Conservation (phyloP, 2,888 invertebrate genomes). For the Oegoconia quadripuncta region DNA sequence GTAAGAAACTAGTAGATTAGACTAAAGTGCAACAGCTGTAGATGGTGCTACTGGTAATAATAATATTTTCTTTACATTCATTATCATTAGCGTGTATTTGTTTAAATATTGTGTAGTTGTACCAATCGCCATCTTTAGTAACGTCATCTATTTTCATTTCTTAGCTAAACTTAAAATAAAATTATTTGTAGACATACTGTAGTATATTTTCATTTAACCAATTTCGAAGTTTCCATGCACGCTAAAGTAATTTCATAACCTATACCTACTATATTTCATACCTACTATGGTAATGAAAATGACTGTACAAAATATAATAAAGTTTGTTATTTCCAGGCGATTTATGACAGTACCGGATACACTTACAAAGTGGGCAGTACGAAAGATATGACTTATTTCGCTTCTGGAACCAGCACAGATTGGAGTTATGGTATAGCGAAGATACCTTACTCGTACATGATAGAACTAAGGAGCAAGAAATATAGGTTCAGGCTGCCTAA, state of each 20-base stretch:
- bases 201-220: no score
- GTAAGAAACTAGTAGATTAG: constrained; percentile 28
- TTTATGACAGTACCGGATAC: constrained; percentile 53
- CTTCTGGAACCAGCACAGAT: constrained; percentile 67
- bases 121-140: no score
- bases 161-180: no score
- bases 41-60: no score
- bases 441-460: constrained; percentile 67
- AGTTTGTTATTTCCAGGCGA: constrained; percentile 47
- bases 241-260: no score
- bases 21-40: not conserved
- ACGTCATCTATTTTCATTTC: no score
- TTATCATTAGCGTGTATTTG: no score
- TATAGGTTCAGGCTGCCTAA: constrained; percentile 56
- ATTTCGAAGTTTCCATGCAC: no score
- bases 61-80: no score
- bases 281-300: no score
- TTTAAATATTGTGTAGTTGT: no score
- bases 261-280: not conserved
- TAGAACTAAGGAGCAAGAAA: constrained; percentile 59
- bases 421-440: constrained; percentile 68
- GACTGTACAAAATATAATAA: not conserved
- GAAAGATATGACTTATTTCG: constrained; percentile 63
- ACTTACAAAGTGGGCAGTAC: constrained; percentile 67
- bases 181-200: no score